These are phyloP conservation scores for Geopemphigus sp. DNA, from an alignment of 1,140 invertebrate genomes.

Conservation along the genomic window DNA sequence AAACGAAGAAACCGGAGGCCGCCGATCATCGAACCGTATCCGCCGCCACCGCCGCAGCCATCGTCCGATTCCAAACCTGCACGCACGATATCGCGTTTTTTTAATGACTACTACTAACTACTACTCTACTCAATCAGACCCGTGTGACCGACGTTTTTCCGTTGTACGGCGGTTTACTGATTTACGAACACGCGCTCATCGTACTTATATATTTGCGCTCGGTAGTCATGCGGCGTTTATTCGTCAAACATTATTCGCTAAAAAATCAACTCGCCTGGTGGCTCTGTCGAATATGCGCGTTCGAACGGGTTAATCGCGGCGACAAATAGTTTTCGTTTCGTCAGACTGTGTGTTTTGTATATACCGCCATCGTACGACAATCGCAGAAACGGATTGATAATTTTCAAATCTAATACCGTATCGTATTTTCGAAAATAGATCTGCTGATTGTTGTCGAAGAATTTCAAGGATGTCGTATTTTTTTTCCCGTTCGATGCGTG, in stretches of 20 bases:
- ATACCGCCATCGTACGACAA: neutral
- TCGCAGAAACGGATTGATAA: neutral
- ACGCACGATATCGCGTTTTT: neutral
- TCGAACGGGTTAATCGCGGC: too few species aligned
- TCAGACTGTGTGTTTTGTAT: neutral
- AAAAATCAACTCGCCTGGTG: too few species aligned
- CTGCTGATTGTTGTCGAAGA: constrained; percentile 42
- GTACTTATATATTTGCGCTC: too few species aligned
- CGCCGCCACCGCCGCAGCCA: neutral
- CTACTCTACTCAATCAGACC: constrained; percentile 1
- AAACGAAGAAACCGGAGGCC: neutral
- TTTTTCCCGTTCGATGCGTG: neutral
- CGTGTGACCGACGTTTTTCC: neutral
- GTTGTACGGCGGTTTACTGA: too few species aligned
- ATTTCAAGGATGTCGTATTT: constrained; percentile 41
- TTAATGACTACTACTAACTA: constrained; percentile 13
- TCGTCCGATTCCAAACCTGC: neutral
- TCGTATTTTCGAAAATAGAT: constrained; percentile 33
- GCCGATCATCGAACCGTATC: constrained; percentile 27
- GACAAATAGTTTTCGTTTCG: too few species aligned
- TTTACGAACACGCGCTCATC: neutral
- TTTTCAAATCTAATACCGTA: constrained; percentile 4
- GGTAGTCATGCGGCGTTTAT: too few species aligned
- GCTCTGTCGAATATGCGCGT: too few species aligned
- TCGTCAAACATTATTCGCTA: neutral